phyloP scores from a whole-genome alignment of 2,797 vertebrate genomes.

The Avahi laniger region DNA sequence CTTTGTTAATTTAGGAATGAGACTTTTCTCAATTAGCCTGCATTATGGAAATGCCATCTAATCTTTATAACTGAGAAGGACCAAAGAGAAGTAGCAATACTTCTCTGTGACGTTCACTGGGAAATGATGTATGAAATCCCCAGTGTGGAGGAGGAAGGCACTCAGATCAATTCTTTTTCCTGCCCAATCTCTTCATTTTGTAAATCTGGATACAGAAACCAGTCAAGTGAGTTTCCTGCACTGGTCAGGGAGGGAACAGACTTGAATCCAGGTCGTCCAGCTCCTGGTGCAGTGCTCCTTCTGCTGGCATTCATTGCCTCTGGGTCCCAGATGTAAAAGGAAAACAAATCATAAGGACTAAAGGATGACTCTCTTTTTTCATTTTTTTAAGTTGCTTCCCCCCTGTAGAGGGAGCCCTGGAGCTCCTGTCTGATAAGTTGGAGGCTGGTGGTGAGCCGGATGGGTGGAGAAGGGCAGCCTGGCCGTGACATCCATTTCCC shows the following conservation, averaged over 20 bases:
- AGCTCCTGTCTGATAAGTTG: not conserved
- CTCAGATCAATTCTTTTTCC: not conserved
- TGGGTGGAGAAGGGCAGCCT: no score
- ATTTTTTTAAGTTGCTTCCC: not conserved
- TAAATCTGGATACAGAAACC: not conserved
- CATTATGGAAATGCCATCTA: not conserved
- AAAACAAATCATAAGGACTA: not conserved
- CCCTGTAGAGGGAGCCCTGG: not conserved
- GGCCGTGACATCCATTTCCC: fast-evolving
- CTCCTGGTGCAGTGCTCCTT: not conserved
- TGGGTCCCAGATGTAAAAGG: not conserved
- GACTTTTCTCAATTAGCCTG: not conserved
- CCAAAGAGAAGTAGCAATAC: not conserved
- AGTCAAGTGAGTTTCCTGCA: not conserved
- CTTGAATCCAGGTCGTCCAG: not conserved
- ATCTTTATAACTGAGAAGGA: not conserved
- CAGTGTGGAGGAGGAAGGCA: not conserved
- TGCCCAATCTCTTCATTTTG: not conserved
- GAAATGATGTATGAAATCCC: not conserved
- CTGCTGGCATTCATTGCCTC: no score
- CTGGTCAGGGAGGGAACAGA: no score
- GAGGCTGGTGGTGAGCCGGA: not conserved
- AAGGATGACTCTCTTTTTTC: not conserved
- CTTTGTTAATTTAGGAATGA: not conserved
- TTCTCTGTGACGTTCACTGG: not conserved